Evolutionary conservation across 2,888 invertebrate species (phyloP), one percentile per base, ranked within the genome.

Genomic region (Gymnoscelis rufifasciata): DNA sequence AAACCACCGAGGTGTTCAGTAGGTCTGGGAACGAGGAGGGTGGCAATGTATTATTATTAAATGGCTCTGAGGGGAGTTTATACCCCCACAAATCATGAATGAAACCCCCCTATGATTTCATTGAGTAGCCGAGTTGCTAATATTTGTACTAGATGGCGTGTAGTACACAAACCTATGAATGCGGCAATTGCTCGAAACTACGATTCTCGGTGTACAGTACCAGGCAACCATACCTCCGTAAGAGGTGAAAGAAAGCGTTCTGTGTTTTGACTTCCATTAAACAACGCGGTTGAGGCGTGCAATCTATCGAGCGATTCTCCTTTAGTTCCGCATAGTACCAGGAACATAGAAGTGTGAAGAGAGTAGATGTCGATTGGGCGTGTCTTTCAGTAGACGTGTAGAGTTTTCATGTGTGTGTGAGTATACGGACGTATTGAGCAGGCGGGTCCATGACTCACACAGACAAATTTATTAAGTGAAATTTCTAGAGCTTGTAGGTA

Each of bases 241-340:
- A 14, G 15, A 33, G 15, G 14, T 33, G 31, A 6, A 1, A 15
- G 5, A n/a, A 8, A 31, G n/a, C 3, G 3, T 12, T 13, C 1
- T 0, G 2, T 3, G 14, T 3, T n/a, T 2, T 5, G 8, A 14
- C n/a, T 14, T 6, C 31, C 13, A 14, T 13, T 30, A 4, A 13
- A 4, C 29, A 11, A 12, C n/a, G 26, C 7, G 1, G 10, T 10
- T 15, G 13, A 14, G 33, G 6, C n/a, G 15, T 6, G 15, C 11
- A n/a, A 23, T 10, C 14, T 11, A 33, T 33, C 10, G 31, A 33
- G 15, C 5, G 15, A 7, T 23, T 35, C 19, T 3, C n/a, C 23
- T 30, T 10, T 39, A 8, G 29, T 30, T 39, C 29, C 30, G 29
- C 13, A 30, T 19, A 30, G 10, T 12, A 39, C 39, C 39, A 39